Evolutionary conservation across 2,888 invertebrate species (phyloP), one percentile per base, ranked within the genome.

Genomic region (Epiperipatus broadwayi): DNA sequence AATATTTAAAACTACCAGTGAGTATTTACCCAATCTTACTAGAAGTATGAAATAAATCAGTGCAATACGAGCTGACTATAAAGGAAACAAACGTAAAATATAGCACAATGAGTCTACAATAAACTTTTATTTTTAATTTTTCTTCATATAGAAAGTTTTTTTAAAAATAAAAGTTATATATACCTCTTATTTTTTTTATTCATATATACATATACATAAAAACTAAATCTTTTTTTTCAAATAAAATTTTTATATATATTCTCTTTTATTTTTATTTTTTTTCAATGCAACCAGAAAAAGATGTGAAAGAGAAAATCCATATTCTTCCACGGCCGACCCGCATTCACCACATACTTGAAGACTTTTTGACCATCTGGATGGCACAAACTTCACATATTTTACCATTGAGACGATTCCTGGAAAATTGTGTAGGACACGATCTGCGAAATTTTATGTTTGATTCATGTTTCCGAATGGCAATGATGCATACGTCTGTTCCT

Each of bases 331-430:
- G 49, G 10, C 59, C 62, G 2, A 46, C 47, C 5, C 43, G 47
- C 2, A 39, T 61, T 5, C 63, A 63, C 44, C 62, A 63, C 47
- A 52, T 60, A 3, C 51, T 63, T 8, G 63, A 63, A 47, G 62
- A 63, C 45, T 60, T 63, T 47, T 52, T 59, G 5, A 61, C 62
- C 1, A 40, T 44, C 2, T 63, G 60, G 59, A 55, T 57, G 34
- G 56, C 52, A 2, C 54, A 53, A 2, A 40, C 42, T 12, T 53
- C 53, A 27, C 62, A 63, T 46, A 45, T 60, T 28, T 48, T 57
- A 10, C 61, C 61, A 1, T 49, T 63, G 3, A 44, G 61, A n/a
- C 40, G 51, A 15, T 54, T 54, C 45, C 31, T 55, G 7, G 52
- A 55, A 44, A 46, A 47, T 27, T 43, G 50, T 15, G 35, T 54